Conservation (phyloP, 2,888 invertebrate genomes). For the Onchidella celtica region DNA sequence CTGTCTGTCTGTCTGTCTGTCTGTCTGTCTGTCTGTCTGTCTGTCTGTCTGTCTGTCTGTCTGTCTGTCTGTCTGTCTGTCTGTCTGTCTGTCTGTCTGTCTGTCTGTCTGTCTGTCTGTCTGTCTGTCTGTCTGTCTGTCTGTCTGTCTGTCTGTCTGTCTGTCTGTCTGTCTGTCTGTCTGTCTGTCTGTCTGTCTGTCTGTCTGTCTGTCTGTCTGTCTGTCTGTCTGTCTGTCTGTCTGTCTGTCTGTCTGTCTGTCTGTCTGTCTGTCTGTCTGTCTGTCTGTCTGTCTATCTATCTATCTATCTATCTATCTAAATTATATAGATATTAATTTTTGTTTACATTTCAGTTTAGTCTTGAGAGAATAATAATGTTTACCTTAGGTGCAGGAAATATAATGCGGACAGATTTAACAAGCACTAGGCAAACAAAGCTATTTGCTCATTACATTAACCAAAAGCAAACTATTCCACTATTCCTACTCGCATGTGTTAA, state of each 20-base stretch:
- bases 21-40: not conserved
- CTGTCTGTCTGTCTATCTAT: not conserved
- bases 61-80: not conserved
- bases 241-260: constrained; percentile 30
- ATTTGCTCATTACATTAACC: no score
- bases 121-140: not conserved
- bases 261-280: not conserved
- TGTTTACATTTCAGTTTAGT: no score
- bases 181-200: not conserved
- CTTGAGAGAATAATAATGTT: no score
- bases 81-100: not conserved
- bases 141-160: not conserved
- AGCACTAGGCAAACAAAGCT: no score
- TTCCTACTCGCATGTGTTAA: no score
- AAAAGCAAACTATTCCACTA: no score
- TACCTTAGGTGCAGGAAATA: no score
- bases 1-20: not conserved
- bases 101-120: not conserved
- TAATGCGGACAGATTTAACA: no score
- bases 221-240: not conserved
- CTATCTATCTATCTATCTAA: not conserved
- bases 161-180: not conserved
- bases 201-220: not conserved
- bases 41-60: not conserved
- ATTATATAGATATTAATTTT: no score